phyloP scores from a whole-genome alignment of 1,140 invertebrate species.

The Magallana angulata region DNA sequence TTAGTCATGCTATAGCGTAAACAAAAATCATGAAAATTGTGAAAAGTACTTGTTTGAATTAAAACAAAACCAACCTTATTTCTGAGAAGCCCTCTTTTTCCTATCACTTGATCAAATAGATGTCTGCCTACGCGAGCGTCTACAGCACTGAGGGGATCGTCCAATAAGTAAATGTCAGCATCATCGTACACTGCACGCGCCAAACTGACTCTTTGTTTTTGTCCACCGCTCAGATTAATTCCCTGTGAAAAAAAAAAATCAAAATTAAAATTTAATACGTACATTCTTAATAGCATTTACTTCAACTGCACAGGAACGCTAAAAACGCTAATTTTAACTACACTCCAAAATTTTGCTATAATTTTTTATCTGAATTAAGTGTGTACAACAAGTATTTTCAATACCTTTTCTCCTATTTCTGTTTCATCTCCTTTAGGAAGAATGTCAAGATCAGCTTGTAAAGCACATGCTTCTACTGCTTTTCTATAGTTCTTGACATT shows the following conservation, averaged over 20 bases:
- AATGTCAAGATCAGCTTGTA: conserved; percentile 86
- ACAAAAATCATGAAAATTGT: background rate
- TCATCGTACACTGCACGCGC: no score
- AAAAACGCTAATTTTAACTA: no score
- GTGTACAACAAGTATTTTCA: background rate
- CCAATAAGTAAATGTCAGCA: no score
- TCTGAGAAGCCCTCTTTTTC: conserved; percentile 81
- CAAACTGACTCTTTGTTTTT: no score
- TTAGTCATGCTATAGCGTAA: background rate
- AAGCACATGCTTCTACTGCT: conserved; percentile 81
- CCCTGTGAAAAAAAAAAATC: conserved; percentile 41
- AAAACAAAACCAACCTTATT: conserved; percentile 56
- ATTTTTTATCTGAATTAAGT: no score
- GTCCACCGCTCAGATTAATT: conserved; percentile 77
- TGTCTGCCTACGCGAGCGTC: conserved; percentile 78
- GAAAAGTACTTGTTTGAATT: background rate
- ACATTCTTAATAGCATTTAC: no score
- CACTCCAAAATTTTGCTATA: no score
- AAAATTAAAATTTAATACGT: no score
- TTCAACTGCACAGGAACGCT: no score
- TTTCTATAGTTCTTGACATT: conserved; percentile 78
- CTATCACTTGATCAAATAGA: conserved; percentile 74
- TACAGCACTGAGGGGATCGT: conserved; percentile 88
- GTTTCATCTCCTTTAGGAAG: conserved; percentile 85
- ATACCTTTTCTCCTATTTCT: conserved; percentile 78